phyloP scores from a whole-genome alignment of 2,113 vertebrate species.

The Python bivittatus region DNA sequence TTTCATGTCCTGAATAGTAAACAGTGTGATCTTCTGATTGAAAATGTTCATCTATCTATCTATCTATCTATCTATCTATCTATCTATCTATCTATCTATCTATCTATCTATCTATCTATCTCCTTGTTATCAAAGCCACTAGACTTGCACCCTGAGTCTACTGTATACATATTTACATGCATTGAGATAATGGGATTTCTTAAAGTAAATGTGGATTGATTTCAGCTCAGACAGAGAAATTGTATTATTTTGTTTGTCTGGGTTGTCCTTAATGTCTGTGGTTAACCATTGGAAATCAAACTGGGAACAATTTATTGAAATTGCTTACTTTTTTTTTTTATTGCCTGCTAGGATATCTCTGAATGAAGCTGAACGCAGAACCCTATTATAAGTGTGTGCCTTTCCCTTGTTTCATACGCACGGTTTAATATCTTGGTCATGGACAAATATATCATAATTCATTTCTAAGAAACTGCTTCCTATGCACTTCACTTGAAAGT shows the following conservation, averaged over 20 bases:
- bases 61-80: too few species aligned
- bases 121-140: too few species aligned
- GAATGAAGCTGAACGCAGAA: slow-evolving; percentile 42
- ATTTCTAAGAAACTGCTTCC: slow-evolving; percentile 64
- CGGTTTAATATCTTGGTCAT: slow-evolving; percentile 49
- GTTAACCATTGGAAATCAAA: slow-evolving; percentile 64
- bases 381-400: slow-evolving; percentile 55
- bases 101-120: too few species aligned
- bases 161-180: too few species aligned
- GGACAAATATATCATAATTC: slow-evolving; percentile 61
- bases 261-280: background rate
- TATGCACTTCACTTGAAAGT: slow-evolving; percentile 53
- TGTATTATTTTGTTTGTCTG: background rate
- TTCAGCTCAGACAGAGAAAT: background rate
- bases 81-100: too few species aligned
- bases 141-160: too few species aligned
- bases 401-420: slow-evolving; percentile 51
- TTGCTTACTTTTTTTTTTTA: slow-evolving; percentile 58
- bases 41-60: too few species aligned
- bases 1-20: background rate
- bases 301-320: slow-evolving; percentile 52
- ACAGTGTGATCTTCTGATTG: background rate
- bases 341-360: slow-evolving; percentile 46
- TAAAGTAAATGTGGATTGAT: background rate
- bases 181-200: too few species aligned